These are phyloP conservation scores for Mythimna albipuncta DNA, from an alignment of 2,888 invertebrate species.

Conservation along the genomic window DNA sequence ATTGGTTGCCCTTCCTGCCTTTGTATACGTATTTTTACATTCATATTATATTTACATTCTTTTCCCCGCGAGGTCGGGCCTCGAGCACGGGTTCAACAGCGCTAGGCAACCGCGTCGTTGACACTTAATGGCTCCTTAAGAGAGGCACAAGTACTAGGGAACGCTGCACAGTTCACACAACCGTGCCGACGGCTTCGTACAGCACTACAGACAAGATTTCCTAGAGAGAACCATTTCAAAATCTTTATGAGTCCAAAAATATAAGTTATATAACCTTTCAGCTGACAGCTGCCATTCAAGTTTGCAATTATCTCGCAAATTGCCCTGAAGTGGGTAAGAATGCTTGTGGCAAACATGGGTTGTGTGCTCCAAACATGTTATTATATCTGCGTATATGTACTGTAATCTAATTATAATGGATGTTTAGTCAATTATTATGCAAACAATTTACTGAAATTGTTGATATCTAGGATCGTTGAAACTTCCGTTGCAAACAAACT, in stretches of 20 bases:
- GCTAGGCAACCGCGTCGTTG: slow-evolving; percentile 45
- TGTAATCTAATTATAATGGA: slow-evolving; percentile 17
- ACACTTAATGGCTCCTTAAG: slow-evolving; percentile 47
- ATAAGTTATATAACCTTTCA: slow-evolving; percentile 18
- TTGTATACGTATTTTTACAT: neutral
- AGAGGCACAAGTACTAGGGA: slow-evolving; percentile 46
- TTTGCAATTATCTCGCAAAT: slow-evolving; percentile 47
- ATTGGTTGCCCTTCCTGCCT: neutral
- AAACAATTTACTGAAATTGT: slow-evolving; percentile 1
- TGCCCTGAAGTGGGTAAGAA: slow-evolving; percentile 43
- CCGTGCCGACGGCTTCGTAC: slow-evolving; percentile 29
- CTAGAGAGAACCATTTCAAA: slow-evolving; percentile 10
- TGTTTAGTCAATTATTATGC: neutral
- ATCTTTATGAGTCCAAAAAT: slow-evolving; percentile 31
- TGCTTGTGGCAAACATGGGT: slow-evolving; percentile 31
- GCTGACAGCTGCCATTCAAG: slow-evolving; percentile 53
- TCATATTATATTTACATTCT: slow-evolving; percentile 20
- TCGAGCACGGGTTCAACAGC: slow-evolving; percentile 46
- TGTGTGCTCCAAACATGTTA: slow-evolving; percentile 24
- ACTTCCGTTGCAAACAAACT: slow-evolving; percentile 5
- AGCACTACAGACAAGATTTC: slow-evolving; percentile 28
- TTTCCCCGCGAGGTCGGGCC: slow-evolving; percentile 36
- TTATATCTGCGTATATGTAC: slow-evolving; percentile 1
- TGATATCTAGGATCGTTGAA: neutral
- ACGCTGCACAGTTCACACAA: slow-evolving; percentile 35